A percentile compares a stretch with the other conserved stretches of the same genome.
Evolutionary conservation across 1,140 invertebrate species (phyloP).

Genomic region (Trichomalopsis sarcophagae): DNA sequence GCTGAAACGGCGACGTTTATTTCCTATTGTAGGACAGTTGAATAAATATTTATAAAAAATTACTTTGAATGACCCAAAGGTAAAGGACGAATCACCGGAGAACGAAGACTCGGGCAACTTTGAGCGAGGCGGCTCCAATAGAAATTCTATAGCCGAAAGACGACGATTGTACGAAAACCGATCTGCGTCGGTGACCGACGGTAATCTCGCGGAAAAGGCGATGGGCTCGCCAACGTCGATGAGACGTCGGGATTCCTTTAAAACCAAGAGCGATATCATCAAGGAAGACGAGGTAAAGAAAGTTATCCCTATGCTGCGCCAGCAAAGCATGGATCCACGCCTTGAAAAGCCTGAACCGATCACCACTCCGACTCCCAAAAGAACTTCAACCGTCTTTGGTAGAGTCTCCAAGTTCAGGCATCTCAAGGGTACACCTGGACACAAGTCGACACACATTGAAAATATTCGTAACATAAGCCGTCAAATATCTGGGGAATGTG

Average conservation of each 20-base stretch:
- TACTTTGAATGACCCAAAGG: conserved; percentile 57
- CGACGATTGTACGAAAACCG: conserved; percentile 85
- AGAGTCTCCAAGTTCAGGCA: conserved; percentile 95
- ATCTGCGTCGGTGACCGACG: conserved; percentile 77
- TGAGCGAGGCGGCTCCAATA: conserved; percentile 76
- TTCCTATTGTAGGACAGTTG: background rate
- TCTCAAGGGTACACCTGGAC: conserved; percentile 90
- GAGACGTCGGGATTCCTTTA: conserved; percentile 79
- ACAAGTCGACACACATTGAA: conserved; percentile 93
- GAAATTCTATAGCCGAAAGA: conserved; percentile 85
- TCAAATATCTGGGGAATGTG: conserved; percentile 94
- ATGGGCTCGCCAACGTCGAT: conserved; percentile 83
- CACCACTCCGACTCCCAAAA: conserved; percentile 79
- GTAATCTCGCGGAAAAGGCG: conserved; percentile 79
- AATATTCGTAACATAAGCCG: conserved; percentile 93
- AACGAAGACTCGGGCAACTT: conserved; percentile 74
- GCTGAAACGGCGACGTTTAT: background rate
- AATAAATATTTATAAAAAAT: background rate
- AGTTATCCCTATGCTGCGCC: conserved; percentile 73
- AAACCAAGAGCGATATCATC: conserved; percentile 74
- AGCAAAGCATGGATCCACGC: conserved; percentile 75
- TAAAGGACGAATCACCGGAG: conserved; percentile 70
- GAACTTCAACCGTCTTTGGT: conserved; percentile 91
- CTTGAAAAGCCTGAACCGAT: conserved; percentile 72
- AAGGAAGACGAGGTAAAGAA: conserved; percentile 78